Evolutionary conservation across 2,797 vertebrate species (phyloP), one percentile per base, ranked within the genome.

Genomic region (Alca torda): DNA sequence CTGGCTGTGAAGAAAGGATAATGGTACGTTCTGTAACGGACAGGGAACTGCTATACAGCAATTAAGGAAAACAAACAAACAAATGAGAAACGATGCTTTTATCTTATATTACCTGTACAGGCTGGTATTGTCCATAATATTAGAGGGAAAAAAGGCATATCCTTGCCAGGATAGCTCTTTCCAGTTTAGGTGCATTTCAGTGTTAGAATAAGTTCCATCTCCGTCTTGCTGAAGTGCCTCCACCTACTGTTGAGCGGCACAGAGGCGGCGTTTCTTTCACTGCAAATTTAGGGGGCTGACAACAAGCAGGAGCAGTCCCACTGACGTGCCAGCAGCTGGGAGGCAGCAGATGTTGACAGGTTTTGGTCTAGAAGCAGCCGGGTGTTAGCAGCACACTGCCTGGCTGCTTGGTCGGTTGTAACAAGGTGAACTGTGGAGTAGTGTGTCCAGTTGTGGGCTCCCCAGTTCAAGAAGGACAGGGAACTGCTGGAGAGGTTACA

Each of bases 251-350:
- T 1, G 16, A 70, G 53, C 41, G 23, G 54, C 13, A 28, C 9
- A 51, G 35, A 80, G 43, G 46, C 33, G 7, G 11, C 1, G 10
- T 51, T 88, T 45, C 16, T 70, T 85, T 74, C 41, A 18, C 25
- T 59, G 30, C 33, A 51, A 25, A 82, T 51, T 50, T 48, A 56
- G 28, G 18, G 25, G 6, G 18, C 69, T 30, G 41, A 11, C 13
- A 43, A 39, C 25, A 45, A 60, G 33, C 10, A 57, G 73, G 19
- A 79, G 54, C 61, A 61, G 26, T 72, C 20, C 48, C 39, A 46
- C 9, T 1, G 1, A 10, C 0, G 1, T 15, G 16, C 16, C 51
- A 56, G 48, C 1, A 5, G 20, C 50, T 39, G 72, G 17, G 19
- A 48, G 63, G 37, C 33, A 78, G 65, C 6, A 53, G 61, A 35